These are phyloP conservation scores for Ischnura elegans DNA, from an alignment of 2,888 invertebrate genomes.

Conservation along the genomic window DNA sequence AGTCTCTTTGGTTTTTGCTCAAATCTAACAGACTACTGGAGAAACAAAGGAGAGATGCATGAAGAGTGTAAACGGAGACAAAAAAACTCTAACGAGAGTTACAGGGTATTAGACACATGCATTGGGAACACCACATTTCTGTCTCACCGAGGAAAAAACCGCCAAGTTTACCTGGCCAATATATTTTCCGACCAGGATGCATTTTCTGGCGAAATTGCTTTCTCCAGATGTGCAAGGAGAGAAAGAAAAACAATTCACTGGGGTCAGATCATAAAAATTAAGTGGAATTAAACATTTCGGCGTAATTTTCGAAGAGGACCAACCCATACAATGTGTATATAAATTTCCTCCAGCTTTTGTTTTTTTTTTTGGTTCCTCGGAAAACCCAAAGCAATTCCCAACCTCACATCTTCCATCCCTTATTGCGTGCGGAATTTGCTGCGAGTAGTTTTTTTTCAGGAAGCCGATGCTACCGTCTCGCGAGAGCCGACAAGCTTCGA, in stretches of 20 bases:
- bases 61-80: neutral
- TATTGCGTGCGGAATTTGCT: neutral
- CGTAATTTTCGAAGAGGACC: slow-evolving; percentile 37
- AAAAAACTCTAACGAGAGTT: neutral
- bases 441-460: neutral
- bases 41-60: neutral
- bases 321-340: neutral
- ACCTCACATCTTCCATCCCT: neutral
- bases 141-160: neutral
- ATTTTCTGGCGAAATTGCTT: neutral
- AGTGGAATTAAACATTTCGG: slow-evolving; percentile 63
- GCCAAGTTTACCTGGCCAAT: slow-evolving; percentile 4
- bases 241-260: neutral
- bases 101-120: neutral
- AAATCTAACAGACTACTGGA: neutral
- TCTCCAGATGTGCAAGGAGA: neutral
- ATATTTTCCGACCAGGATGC: neutral
- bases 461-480: slow-evolving; percentile 24
- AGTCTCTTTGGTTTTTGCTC: neutral
- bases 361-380: slow-evolving; percentile 13
- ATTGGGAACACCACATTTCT: neutral
- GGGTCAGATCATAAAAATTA: slow-evolving; percentile 18
- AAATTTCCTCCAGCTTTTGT: neutral
- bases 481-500: slow-evolving; percentile 45
- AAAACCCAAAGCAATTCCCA: neutral